Base-by-base conservation (phyloP, 1,140 invertebrate genomes). In the Trachelipus rathkii region DNA sequence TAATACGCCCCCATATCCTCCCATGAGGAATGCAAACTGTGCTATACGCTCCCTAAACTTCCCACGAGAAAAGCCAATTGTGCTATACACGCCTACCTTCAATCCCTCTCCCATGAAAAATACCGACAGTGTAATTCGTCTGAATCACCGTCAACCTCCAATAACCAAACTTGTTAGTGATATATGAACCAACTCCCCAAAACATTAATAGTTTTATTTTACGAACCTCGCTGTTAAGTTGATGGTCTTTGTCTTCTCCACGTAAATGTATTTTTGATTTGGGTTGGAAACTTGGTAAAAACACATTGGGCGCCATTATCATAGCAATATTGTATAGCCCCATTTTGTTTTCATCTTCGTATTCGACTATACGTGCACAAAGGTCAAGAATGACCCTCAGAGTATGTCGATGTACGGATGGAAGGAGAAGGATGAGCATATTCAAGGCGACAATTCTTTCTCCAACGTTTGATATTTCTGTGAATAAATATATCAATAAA, bases 251-350 rank as follows among this genome's bases (percentile, higher is more conserved):
- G 60, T 77, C 78, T 21, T 80, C 78, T 10, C 60, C 72, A 24
- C 73, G 23, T 43, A 75, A 80, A 67, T 80, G 44, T 10, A 75
- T 71, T 43, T 74, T 76, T 13, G 76, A 74, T 23, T 77, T 76
- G 9, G 46, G 46, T 15, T 78, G 81, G 21, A 82, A 74, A 10
- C 82, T 83, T 3, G 92, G 92, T 69, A 94, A 91, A 84, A 96
- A 96, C 45, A 97, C 88, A 70, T 95, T 94, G 45, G 94, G 94
- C 11, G 94, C 94, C 74, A 95, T 92, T 78, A 97, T 96, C 90
- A 95, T 95, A 10, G 94, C 91, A 10, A 96, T 92, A 84, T 96
- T 97, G 82, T 94, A 92, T 70, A 93, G 87, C 71, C 90, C 91
- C 94, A 96, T 97, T 87, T 94, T 93, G 84, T 96, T 97, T 73